Base-by-base conservation (phyloP, 2,888 invertebrate species). In the Serrognathus titanus region DNA sequence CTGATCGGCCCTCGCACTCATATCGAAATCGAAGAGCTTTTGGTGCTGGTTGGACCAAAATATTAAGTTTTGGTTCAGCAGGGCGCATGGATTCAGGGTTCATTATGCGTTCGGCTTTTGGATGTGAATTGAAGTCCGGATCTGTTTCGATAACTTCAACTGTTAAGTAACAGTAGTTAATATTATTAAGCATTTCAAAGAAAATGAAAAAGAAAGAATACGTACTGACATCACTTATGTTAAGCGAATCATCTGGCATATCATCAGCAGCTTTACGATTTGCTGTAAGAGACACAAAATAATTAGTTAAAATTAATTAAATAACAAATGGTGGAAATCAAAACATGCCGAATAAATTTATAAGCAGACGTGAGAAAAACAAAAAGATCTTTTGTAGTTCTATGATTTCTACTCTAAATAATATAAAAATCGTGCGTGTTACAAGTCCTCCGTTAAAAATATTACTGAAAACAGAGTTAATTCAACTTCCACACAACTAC, bases 1-100 rank as follows among this genome's bases (percentile, higher is more conserved):
- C 97, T 16, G 94, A 95, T 71, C 97, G 84, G 3, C 97, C 97
- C 78, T 97, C 97, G 80, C 97, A 97, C 75, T 94, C 93, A 78
- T 97, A 97, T 7, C 70, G 71, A 74, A 70, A 85, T 74, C 94
- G 82, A 57, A 96, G 82, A 0, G 94, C 92, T 75, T 95, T 92
- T 50, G 92, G 85, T 31, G 94, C 94, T 1, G 97, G 97, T 76
- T 97, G 94, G 75, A 96, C 96, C 43, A 88, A 78, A 66, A 97
- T 94, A 3, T 51, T 51, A 31, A 53, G 54, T 13, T 47, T 53
- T 9, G 53, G 54, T 37, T 39, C 48, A 3, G 47, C 39, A 13
- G 16, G 13, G 2, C 43, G 48, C 16, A 43, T 58, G 20, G 57
- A 31, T 49, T 71, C 66, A 71, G 76, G 78, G 51, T 52, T 59